Base-by-base conservation (phyloP, 2,888 invertebrate genomes). In the Enchytraeus crypticus region DNA sequence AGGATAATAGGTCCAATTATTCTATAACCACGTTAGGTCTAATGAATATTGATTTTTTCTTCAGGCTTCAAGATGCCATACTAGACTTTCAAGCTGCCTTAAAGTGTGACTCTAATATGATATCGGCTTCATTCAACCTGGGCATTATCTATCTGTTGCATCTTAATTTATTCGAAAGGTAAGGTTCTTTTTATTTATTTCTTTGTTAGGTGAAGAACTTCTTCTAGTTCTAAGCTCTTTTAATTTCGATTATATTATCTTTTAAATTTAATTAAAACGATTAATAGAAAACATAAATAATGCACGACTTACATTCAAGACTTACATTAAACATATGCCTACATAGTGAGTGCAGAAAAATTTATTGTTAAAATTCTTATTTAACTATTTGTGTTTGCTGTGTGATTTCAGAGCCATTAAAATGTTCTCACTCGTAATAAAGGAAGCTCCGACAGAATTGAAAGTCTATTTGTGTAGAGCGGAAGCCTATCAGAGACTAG, bases 91-190 rank as follows among this genome's bases (percentile, higher is more conserved):
- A 78, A 67, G 73, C 74, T 62, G 74, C 77, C 0, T 65, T 78
- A 34, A 73, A 73, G 60, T 65, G 78, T 60, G 73, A 76, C 68
- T 75, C 75, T 59, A 74, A 77, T 59, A 69, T 74, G 45, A 74
- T 77, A 21, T 72, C 72, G 64, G 77, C 78, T 34, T 76, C 77
- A 65, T 73, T 77, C 38, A 77, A 77, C 65, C 71, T 79, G 27
- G 79, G 78, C 0, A 72, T 79, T 3, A 77, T 79, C 51, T 76
- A 75, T 69, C 73, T 77, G 74, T n/a, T n/a, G n/a, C n/a, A n/a
- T n/a, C n/a, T n/a, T n/a, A n/a, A n/a, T n/a, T n/a, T n/a, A n/a
- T n/a, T n/a, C n/a, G n/a, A n/a, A n/a, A n/a, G n/a, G n/a, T n/a
- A n/a, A n/a, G n/a, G n/a, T n/a, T n/a, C n/a, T n/a, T n/a, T n/a